Base-by-base conservation (phyloP, 2,797 vertebrate species). In the Moxostoma hubbsi region DNA sequence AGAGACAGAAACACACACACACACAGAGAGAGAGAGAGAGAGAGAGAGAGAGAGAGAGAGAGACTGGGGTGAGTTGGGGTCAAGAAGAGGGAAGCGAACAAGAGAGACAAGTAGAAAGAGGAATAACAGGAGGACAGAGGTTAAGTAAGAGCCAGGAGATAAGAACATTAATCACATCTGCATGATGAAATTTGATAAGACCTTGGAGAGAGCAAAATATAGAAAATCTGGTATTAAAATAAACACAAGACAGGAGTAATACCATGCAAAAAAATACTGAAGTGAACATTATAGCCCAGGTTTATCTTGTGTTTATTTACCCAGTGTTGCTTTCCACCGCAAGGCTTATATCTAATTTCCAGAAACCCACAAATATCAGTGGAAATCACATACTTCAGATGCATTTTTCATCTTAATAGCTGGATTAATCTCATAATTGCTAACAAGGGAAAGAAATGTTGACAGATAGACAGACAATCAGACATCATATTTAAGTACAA, bases 21-120 rank as follows among this genome's bases (percentile, higher is more conserved):
- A n/a, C n/a, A n/a, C n/a, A 54, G 49, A 51, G 15, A 51, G 16
- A 24, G 67, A 55, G 18, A 57, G n/a, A 11, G 69, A 49, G 16
- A 63, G 8, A 81, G 86, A 71, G 24, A 59, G 43, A 65, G 45
- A 13, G 24, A 46, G 11, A 7, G 24, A 36, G 1, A 11, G 1
- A 45, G 12, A 64, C 12, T 36, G 43, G 6, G 59, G 62, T 50
- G 53, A 50, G 10, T 13, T 47, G 46, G n/a, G 77, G 61, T 79
- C 69, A 79, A 58, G 16, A 73, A 79, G 62, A 58, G 69, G 59
- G 51, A 73, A 72, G 49, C 18, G 45, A 79, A 50, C 51, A 8
- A 11, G 53, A 63, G 68, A 79, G 59, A 65, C 50, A 64, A 72
- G 46, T 5, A 81, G 53, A 59, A 8, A n/a, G 69, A 68, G 51